These are phyloP conservation scores for Nemopilema nomurai DNA, from an alignment of 30 jellyfish, hydroid and myxozoan species.

Conservation along the genomic window DNA sequence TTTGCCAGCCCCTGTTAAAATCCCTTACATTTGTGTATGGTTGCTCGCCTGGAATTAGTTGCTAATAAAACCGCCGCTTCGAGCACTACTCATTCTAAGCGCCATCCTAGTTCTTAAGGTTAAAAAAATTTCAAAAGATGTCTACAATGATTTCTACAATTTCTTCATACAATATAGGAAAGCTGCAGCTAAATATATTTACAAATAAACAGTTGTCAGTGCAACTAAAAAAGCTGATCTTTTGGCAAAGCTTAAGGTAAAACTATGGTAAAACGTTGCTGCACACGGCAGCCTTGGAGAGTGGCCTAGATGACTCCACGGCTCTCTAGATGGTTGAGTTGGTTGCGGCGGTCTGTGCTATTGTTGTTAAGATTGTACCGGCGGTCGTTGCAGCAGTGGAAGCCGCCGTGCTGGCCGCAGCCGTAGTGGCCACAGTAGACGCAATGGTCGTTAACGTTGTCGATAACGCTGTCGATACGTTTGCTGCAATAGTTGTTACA, in stretches of 20 bases:
- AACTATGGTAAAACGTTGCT: not conserved
- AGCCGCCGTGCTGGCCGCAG: not conserved
- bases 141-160: not conserved
- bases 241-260: not conserved
- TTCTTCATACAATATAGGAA: not conserved
- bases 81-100: not conserved
- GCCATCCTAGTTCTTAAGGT: not conserved
- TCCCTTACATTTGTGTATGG: too few relatives aligned
- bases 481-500: not conserved
- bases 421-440: not conserved
- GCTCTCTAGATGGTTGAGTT: not conserved
- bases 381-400: not conserved
- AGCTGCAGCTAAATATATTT: not conserved
- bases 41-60: too few relatives aligned
- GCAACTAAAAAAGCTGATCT: not conserved
- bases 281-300: not conserved
- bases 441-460: not conserved
- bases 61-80: too few relatives aligned
- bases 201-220: not conserved
- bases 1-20: too few relatives aligned
- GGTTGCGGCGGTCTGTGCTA: constrained; percentile 12
- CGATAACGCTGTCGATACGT: not conserved
- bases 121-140: not conserved
- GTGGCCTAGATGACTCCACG: not conserved
- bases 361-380: not conserved